Base-by-base conservation (phyloP, 2,797 vertebrate genomes). In the Muscicapa comitata region DNA sequence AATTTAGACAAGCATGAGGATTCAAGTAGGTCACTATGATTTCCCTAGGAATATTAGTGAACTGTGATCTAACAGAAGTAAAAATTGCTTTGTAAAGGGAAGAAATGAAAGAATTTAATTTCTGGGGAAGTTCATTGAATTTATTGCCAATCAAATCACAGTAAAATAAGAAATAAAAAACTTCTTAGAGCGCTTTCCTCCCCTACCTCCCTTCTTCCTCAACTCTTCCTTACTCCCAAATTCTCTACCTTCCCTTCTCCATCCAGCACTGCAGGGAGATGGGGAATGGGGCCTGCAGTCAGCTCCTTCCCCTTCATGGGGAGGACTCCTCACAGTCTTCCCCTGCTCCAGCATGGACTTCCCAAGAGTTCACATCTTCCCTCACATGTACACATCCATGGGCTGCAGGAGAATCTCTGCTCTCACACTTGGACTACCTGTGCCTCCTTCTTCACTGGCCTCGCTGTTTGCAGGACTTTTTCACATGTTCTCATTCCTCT, bases 161-260 rank as follows among this genome's bases (percentile, higher is more conserved):
- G 17, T 10, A 25, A 13, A 58, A 38, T 29, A 58, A 33, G 5
- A 65, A 54, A 21, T 16, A 0, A 35, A 54, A 77, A 26, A 35
- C 31, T 18, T 40, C 13, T 70, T 40, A 12, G 4, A 35, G 12
- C 8, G 20, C 8, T 6, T 43, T 23, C 9, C 13, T 18, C 6
- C 3, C 2, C 2, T 4, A 12, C 9, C 11, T 38, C 5, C 24
- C 14, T 29, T 65, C 13, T 43, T 66, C n/a, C 38, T 38, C 2
- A 3, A 29, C 2, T 51, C 24, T 66, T 45, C 45, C 33, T 38
- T 58, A 25, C 11, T 45, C 37, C 28, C n/a, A 45, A 38, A 51
- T 51, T 58, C 11, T 28, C 20, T 21, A 10, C 4, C 8, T 38
- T 65, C 7, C 4, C 3, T 29, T 45, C 20, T 37, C 24, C 11